Evolutionary conservation across 2,888 invertebrate genomes (phyloP).

Genomic region (Ornithoptera alexandrae): DNA sequence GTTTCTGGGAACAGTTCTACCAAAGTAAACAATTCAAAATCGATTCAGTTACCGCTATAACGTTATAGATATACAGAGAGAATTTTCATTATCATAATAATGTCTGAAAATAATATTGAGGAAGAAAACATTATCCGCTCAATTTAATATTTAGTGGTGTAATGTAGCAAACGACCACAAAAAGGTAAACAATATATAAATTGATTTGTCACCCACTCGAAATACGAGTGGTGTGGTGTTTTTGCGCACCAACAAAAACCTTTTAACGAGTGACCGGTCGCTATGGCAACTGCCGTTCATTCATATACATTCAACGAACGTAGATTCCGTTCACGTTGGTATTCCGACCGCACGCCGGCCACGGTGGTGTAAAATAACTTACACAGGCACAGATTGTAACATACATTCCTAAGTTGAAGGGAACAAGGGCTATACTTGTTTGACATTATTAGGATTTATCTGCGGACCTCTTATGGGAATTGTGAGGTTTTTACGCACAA

Average conservation of each 20-base stretch:
- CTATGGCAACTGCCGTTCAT: slow-evolving; percentile 30
- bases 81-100: too few relatives aligned
- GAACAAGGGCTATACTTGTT: slow-evolving; percentile 2
- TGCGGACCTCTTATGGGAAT: slow-evolving; percentile 2
- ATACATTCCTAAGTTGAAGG: background rate
- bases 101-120: background rate
- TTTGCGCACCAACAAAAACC: slow-evolving; percentile 23
- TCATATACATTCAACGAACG: slow-evolving; percentile 27
- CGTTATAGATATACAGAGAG: too few relatives aligned
- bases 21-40: too few relatives aligned
- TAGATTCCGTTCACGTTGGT: slow-evolving; percentile 26
- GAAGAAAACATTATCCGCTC: background rate
- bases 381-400: background rate
- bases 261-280: slow-evolving; percentile 6
- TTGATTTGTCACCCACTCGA: slow-evolving; percentile 13
- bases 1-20: too few relatives aligned
- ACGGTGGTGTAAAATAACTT: slow-evolving; percentile 15
- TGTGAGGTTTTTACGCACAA: slow-evolving; percentile 5
- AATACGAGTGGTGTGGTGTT: slow-evolving; percentile 15
- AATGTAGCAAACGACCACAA: slow-evolving; percentile 17
- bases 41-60: too few relatives aligned
- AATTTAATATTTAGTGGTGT: slow-evolving; percentile 8
- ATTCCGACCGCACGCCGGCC: slow-evolving; percentile 22
- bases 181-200: slow-evolving; percentile 15
- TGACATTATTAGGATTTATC: background rate